Base-by-base conservation (phyloP, 2,797 vertebrate genomes). In the Enteromius paludinosus region DNA sequence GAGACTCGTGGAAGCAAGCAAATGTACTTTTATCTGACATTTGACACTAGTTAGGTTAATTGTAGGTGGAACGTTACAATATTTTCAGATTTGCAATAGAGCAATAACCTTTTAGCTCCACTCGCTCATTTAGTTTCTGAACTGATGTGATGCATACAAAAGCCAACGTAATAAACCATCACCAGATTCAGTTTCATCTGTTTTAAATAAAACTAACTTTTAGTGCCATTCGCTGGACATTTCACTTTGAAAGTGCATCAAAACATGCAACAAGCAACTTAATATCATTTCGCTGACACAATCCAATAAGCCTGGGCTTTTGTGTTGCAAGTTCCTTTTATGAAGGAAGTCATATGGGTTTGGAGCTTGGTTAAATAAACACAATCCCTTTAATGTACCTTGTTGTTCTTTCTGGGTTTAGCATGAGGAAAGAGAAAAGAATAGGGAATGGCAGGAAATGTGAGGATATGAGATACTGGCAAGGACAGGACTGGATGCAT, bases 401-500 rank as follows among this genome's bases (percentile, higher is more conserved):
- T 45, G 41, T 62, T 61, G n/a, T 38, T 59, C 25, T 45, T 78
- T 64, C 33, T 52, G 17, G 41, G n/a, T 62, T 30, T 47, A 25
- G 59, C 38, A 62, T 28, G 8, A 14, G 33, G 38, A 59, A 43
- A 43, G 2, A 14, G 23, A 35, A 65, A 78, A 47, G 3, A 65
- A 33, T 49, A 9, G 18, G 28, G 12, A 64, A 66, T 65, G 17
- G 12, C 49, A 52, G 18, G 20, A 33, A 73, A 56, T 73, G 38
- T 1, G n/a, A 59, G 75, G 25, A 78, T 64, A 33, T 65, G 14
- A 65, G 43, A 14, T 30, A 49, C 9, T 65, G 30, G 59, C 59
- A 64, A 77, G 56, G 25, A 77, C 59, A 77, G 47, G 47, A 33
- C 45, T 20, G 28, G 25, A 64, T 64, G 41, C 11, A 64, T 64